Evolutionary conservation across 2,113 vertebrate genomes (phyloP).

Genomic region (Paraplagusia blochii): DNA sequence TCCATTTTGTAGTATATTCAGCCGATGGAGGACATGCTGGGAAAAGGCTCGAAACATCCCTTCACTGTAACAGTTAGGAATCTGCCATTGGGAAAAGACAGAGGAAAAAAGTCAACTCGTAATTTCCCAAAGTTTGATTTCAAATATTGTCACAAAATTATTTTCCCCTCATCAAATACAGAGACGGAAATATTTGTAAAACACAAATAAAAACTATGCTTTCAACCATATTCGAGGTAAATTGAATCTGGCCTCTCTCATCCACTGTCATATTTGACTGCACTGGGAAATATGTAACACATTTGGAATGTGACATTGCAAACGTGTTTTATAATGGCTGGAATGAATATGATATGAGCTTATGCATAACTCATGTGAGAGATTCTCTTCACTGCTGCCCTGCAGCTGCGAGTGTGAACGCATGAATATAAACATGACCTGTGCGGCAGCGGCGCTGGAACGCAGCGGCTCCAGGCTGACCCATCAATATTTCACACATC

Average conservation of each 20-base stretch:
- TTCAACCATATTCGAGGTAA: slow-evolving; percentile 17
- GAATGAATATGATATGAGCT: slow-evolving; percentile 40
- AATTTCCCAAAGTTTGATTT: too few relatives aligned
- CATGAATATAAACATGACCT: slow-evolving; percentile 67
- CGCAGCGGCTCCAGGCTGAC: slow-evolving; percentile 50
- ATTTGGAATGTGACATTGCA: slow-evolving; percentile 22
- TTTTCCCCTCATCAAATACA: not conserved
- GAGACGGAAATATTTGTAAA: too few relatives aligned
- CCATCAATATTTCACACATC: slow-evolving; percentile 66
- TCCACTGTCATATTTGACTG: not conserved
- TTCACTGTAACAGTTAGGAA: slow-evolving; percentile 86
- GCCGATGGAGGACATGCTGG: slow-evolving; percentile 89
- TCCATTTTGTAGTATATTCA: slow-evolving; percentile 81
- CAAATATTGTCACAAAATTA: not conserved
- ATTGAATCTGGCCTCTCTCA: slow-evolving; percentile 2
- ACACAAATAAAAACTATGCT: not conserved
- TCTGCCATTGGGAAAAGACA: slow-evolving; percentile 75
- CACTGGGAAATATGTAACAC: slow-evolving; percentile 23
- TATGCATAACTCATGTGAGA: slow-evolving; percentile 26
- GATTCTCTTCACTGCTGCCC: slow-evolving; percentile 20
- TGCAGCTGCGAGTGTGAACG: slow-evolving; percentile 44
- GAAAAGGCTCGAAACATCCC: slow-evolving; percentile 94
- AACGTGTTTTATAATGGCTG: slow-evolving; percentile 32
- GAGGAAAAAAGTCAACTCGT: too few relatives aligned
- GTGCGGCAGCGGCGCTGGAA: slow-evolving; percentile 41